Conservation (phyloP, 2,888 invertebrate genomes). For the Heliothis peltigera region DNA sequence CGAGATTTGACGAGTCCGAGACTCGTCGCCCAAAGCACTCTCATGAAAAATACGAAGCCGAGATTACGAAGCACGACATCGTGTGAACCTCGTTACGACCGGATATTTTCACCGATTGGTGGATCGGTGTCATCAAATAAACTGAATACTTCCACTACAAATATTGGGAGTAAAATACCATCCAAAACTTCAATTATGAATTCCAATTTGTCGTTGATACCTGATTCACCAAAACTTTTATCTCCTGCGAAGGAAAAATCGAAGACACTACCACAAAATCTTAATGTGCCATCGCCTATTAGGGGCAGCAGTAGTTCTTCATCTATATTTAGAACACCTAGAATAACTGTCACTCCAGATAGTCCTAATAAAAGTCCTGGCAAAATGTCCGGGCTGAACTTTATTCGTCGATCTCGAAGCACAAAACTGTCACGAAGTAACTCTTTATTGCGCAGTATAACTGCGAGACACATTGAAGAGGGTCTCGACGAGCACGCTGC, state of each 20-base stretch:
- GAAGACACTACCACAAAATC: constrained; percentile 91
- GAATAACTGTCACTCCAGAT: constrained; percentile 85
- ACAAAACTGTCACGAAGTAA: constrained; percentile 93
- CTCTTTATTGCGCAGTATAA: constrained; percentile 90
- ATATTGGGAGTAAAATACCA: constrained; percentile 76
- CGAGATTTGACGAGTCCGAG: constrained; percentile 83
- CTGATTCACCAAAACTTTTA: constrained; percentile 85
- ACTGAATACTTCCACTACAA: constrained; percentile 80
- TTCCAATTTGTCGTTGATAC: constrained; percentile 85
- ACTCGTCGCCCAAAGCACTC: constrained; percentile 79
- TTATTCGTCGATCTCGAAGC: constrained; percentile 93
- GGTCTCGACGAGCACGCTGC: constrained; percentile 80
- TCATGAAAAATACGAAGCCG: constrained; percentile 78
- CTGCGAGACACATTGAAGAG: constrained; percentile 86
- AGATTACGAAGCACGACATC: constrained; percentile 84
- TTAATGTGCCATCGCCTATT: constrained; percentile 84
- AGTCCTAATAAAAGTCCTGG: constrained; percentile 89
- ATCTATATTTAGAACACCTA: constrained; percentile 84
- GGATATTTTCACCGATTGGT: constrained; percentile 83
- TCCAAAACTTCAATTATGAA: constrained; percentile 81
- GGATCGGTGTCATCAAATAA: constrained; percentile 82
- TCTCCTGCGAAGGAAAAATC: constrained; percentile 88
- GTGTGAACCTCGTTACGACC: constrained; percentile 85
- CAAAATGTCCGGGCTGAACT: constrained; percentile 88
- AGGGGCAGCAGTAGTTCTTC: constrained; percentile 86